Conservation (phyloP, 2,888 invertebrate species). For the Diarsia mendica region DNA sequence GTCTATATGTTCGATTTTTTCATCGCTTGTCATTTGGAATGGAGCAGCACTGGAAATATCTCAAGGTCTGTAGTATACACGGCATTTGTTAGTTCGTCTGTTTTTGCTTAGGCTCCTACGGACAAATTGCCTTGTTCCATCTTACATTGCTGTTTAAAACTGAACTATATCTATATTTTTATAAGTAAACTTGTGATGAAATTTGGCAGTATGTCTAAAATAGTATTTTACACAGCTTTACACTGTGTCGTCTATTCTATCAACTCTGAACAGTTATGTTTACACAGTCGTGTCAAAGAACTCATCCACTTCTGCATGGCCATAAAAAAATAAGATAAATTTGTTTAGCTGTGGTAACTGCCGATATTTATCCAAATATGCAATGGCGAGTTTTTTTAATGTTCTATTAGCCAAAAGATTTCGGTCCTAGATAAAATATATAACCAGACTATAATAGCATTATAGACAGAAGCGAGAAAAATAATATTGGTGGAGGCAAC, state of each 20-base stretch:
- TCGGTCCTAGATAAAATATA: slow-evolving; percentile 15
- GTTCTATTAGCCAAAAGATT: slow-evolving; percentile 2
- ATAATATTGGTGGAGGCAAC: slow-evolving; percentile 15
- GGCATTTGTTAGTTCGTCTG: slow-evolving; percentile 48
- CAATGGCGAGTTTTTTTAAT: slow-evolving; percentile 11
- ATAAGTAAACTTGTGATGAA: slow-evolving; percentile 13
- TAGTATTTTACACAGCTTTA: slow-evolving; percentile 51
- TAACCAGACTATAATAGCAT: neutral
- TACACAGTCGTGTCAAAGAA: slow-evolving; percentile 55
- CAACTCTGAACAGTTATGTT: slow-evolving; percentile 61
- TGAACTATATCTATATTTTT: neutral
- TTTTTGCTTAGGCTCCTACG: slow-evolving; percentile 50
- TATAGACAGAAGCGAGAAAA: neutral
- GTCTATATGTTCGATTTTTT: slow-evolving; percentile 73
- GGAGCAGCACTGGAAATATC: slow-evolving; percentile 95
- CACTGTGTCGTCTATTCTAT: slow-evolving; percentile 52
- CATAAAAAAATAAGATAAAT: slow-evolving; percentile 40
- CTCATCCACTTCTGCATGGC: slow-evolving; percentile 29
- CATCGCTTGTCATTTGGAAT: slow-evolving; percentile 84
- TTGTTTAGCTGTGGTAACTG: slow-evolving; percentile 37
- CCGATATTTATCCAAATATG: slow-evolving; percentile 25
- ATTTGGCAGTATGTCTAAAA: slow-evolving; percentile 36
- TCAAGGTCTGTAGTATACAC: slow-evolving; percentile 92
- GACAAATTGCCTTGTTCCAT: slow-evolving; percentile 38
- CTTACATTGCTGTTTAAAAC: slow-evolving; percentile 2